These are phyloP conservation scores for Sicus ferrugineus DNA, from an alignment of 2,888 invertebrate species.

Conservation along the genomic window DNA sequence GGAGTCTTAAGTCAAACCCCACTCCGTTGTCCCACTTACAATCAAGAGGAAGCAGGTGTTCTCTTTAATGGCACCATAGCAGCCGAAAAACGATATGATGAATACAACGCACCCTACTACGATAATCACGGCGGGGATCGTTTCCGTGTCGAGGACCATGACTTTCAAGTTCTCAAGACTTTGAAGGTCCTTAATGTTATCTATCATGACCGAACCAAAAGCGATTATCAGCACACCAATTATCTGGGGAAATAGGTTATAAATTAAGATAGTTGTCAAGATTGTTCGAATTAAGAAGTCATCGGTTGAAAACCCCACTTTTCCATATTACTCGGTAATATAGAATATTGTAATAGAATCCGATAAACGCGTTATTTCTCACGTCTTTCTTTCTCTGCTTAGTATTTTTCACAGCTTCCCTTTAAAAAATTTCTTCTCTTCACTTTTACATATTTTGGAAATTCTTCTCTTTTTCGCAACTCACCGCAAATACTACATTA, in stretches of 20 bases:
- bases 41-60: constrained; percentile 86
- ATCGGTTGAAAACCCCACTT: too few relatives aligned
- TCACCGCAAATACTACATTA: constrained; percentile 60
- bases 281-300: too few relatives aligned
- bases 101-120: constrained; percentile 76
- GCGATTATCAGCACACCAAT: constrained; percentile 75
- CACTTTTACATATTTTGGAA: too few relatives aligned
- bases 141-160: constrained; percentile 65
- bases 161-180: not conserved
- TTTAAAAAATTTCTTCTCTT: constrained; percentile 11
- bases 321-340: too few relatives aligned
- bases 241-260: constrained; percentile 66
- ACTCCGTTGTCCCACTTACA: constrained; percentile 68
- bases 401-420: not conserved
- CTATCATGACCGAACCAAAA: constrained; percentile 72
- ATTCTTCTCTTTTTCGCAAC: constrained; percentile 38
- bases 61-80: constrained; percentile 88
- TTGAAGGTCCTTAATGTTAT: constrained; percentile 65
- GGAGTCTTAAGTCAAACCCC: too few relatives aligned
- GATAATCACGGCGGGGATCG: constrained; percentile 73
- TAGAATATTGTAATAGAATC: too few relatives aligned
- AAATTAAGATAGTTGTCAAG: too few relatives aligned
- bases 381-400: not conserved
- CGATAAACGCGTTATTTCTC: too few relatives aligned
- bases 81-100: constrained; percentile 86